Evolutionary conservation across 1,140 invertebrate species (phyloP).

Genomic region (Zaprionus davidi): DNA sequence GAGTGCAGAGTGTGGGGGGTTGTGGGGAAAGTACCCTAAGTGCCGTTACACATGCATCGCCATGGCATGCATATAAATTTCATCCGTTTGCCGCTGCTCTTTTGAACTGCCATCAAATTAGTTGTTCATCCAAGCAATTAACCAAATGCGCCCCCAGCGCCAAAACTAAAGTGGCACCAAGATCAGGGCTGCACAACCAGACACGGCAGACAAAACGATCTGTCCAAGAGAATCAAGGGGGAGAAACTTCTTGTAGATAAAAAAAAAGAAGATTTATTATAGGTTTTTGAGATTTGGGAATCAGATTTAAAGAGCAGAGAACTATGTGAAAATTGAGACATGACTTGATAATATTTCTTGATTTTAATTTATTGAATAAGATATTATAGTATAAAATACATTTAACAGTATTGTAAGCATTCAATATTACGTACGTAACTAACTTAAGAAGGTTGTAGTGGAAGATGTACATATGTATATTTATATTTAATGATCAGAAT

Average conservation of each 20-base stretch:
- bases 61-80: slow-evolving; percentile 70
- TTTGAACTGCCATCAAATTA: slow-evolving; percentile 81
- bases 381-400: no score
- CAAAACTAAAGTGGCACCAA: slow-evolving; percentile 22
- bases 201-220: not conserved
- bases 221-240: not conserved
- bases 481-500: no score
- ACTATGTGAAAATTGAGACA: not conserved
- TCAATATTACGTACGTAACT: no score
- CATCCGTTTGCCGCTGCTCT: slow-evolving; percentile 73
- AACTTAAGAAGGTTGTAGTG: no score
- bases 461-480: no score
- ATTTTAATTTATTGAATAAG: no score
- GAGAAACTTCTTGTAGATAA: not conserved
- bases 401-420: no score
- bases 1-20: not conserved
- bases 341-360: not conserved
- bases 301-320: not conserved
- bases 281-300: not conserved
- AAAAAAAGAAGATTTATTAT: not conserved
- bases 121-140: slow-evolving; percentile 83
- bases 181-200: slow-evolving; percentile 39
- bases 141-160: slow-evolving; percentile 58
- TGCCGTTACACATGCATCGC: slow-evolving; percentile 77
- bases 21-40: slow-evolving; percentile 46